These are phyloP conservation scores for Bombus waltoni DNA, from an alignment of 1,140 invertebrate genomes.

Conservation along the genomic window DNA sequence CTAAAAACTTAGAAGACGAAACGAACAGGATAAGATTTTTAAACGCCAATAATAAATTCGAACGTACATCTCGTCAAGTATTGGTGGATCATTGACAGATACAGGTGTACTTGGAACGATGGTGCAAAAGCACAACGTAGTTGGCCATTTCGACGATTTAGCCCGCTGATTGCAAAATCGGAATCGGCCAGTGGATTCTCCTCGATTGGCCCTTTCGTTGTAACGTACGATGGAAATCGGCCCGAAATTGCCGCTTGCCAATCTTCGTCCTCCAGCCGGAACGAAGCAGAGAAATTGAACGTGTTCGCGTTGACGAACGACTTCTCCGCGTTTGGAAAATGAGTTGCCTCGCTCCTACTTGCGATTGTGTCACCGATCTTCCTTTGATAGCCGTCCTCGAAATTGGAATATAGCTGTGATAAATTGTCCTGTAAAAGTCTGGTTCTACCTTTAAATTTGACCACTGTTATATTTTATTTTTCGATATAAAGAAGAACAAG, in stretches of 20 bases:
- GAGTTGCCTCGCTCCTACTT: slow-evolving; percentile 42
- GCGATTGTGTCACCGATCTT: slow-evolving; percentile 50
- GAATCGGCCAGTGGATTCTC: slow-evolving; percentile 53
- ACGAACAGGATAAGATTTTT: not conserved
- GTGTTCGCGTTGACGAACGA: slow-evolving; percentile 55
- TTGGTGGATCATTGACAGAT: slow-evolving; percentile 14
- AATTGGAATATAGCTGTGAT: slow-evolving; percentile 10
- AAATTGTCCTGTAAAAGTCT: not conserved
- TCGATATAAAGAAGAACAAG: no score
- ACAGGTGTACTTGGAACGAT: not conserved
- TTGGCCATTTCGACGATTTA: slow-evolving; percentile 50
- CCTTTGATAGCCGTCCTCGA: slow-evolving; percentile 24
- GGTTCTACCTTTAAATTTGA: not conserved
- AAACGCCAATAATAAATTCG: slow-evolving; percentile 21
- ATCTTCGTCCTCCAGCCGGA: slow-evolving; percentile 57
- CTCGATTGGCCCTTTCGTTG: slow-evolving; percentile 66
- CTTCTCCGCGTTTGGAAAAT: slow-evolving; percentile 55
- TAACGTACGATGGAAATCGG: slow-evolving; percentile 70
- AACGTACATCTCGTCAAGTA: slow-evolving; percentile 33
- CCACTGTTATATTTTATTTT: not conserved
- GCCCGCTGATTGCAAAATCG: slow-evolving; percentile 62
- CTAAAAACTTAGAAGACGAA: not conserved
- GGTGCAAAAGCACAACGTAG: slow-evolving; percentile 15
- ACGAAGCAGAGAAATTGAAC: slow-evolving; percentile 49
- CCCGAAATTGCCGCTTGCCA: slow-evolving; percentile 64